Evolutionary conservation across 1,140 invertebrate species (phyloP), one percentile per base, ranked within the genome.

Genomic region (Pogonomyrmex barbatus): DNA sequence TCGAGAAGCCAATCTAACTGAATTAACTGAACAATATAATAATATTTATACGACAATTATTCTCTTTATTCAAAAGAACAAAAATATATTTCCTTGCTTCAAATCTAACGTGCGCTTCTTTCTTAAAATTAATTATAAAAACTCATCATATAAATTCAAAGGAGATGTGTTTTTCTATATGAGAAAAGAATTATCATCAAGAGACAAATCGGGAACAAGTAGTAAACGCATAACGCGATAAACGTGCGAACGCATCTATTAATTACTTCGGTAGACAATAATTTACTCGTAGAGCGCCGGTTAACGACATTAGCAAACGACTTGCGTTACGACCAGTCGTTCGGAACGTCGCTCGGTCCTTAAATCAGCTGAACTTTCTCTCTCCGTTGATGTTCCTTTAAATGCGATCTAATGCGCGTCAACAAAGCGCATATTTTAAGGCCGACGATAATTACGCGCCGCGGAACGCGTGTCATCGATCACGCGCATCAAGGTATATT

Each of bases 401-500:
- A 83, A 68, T 62, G 67, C 68, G 42, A 83, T 60, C 79, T 83
- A 83, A 83, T 50, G 79, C 54, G 30, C 82, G 82, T 77, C 42
- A 81, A 71, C 85, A 86, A 78, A 86, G 24, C 60, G 47, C 79
- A 60, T 65, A 85, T 63, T 85, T 81, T 62, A 39, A 83, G 10
- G 17, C 70, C 10, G 12, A 50, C 30, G 68, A 71, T 70, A 60
- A 87, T 87, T 85, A 76, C 63, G 24, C 60, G 30, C 2, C 42
- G 68, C 30, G 9, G n/a, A 83, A 73, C 39, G 52, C 65, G 50
- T 65, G 39, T 54, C 78, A 82, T 82, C 79, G 79, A 82, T 82
- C 79, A 73, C 5, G 68, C 54, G 30, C 54, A 83, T 83, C 54
- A 62, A 73, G 68, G 30, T 12, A 30, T 60, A 62, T 73, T 60